Base-by-base conservation (phyloP, 2,797 vertebrate genomes). In the Meriones psammophilus region DNA sequence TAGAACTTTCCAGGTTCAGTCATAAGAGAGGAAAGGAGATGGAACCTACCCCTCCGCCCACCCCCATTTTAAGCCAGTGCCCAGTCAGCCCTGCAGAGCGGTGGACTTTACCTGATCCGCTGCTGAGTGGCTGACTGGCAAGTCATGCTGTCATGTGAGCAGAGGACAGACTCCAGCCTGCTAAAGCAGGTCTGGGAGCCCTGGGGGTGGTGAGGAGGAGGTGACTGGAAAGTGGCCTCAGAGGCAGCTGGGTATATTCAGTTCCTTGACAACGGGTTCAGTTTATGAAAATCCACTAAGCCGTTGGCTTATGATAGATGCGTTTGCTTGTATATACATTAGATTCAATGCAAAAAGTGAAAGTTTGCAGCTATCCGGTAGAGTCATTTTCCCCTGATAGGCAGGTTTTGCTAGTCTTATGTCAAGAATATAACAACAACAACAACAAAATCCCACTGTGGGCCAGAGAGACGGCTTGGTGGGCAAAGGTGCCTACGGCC, bases 121-220 rank as follows among this genome's bases (percentile, higher is more conserved):
- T 9, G 66, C 39, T 64, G 36, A 54, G 54, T 62, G 84, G 26
- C 76, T 80, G 64, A 14, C 85, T 84, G 42, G 33, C 58, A 36
- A 36, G 66, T 89, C 85, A 86, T 88, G 71, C 13, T 79, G 66
- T 88, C 69, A 54, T 36, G n/a, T 64, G 79, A 92, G 54, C 68
- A 10, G 14, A 86, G 74, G 81, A 18, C 36, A 76, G 30, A 60
- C 76, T 66, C 66, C 60, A 77, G 71, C 28, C 50, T 26, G 54
- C 87, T 56, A 12, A 71, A 50, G 66, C 0, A 0, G 24, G 42
- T n/a, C 80, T 73, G 0, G 26, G 66, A 18, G 56, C 56, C 42
- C 56, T 14, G 1, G 3, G 22, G 1, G 42, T 10, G 18, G 33
- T 22, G 33, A 30, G 14, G 30, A 20, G 7, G 60, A 30, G 46